A percentile compares a stretch with the other conserved stretches of the same genome.
phyloP scores from a whole-genome alignment of 2,113 vertebrate species.

The Podarcis cretensis region DNA sequence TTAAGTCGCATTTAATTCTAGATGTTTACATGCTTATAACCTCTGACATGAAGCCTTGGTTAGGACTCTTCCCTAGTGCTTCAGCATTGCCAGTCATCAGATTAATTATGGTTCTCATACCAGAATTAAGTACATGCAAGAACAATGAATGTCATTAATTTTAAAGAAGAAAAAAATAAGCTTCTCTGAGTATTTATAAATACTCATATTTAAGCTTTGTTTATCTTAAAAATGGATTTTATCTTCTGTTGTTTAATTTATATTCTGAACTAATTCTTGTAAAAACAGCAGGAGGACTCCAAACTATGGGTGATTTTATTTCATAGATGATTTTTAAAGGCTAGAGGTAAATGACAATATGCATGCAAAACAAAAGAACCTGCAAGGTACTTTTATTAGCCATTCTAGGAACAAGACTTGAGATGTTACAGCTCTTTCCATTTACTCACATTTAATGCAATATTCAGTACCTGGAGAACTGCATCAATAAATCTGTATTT shows the following conservation, averaged over 20 bases:
- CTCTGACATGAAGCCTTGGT: background rate
- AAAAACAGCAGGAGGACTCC: background rate
- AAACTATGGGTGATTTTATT: background rate
- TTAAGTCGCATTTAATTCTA: constrained; percentile 1
- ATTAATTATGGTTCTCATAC: no score
- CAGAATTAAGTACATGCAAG: no score
- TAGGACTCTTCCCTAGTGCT: background rate
- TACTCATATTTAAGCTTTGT: no score
- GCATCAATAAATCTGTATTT: background rate
- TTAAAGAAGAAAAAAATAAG: no score
- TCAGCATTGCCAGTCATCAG: background rate
- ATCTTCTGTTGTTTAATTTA: no score
- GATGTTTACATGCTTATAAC: background rate
- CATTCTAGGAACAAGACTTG: background rate
- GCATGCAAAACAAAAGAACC: background rate
- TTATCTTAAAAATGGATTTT: no score
- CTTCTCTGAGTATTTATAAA: no score
- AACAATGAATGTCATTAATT: no score
- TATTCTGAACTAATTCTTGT: background rate
- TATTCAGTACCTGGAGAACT: background rate
- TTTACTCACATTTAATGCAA: background rate
- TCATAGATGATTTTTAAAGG: no score
- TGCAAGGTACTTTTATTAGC: background rate
- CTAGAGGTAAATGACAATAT: background rate
- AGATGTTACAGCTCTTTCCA: background rate